phyloP scores from a whole-genome alignment of 2,797 vertebrate genomes.

The Etheostoma nigrum region DNA sequence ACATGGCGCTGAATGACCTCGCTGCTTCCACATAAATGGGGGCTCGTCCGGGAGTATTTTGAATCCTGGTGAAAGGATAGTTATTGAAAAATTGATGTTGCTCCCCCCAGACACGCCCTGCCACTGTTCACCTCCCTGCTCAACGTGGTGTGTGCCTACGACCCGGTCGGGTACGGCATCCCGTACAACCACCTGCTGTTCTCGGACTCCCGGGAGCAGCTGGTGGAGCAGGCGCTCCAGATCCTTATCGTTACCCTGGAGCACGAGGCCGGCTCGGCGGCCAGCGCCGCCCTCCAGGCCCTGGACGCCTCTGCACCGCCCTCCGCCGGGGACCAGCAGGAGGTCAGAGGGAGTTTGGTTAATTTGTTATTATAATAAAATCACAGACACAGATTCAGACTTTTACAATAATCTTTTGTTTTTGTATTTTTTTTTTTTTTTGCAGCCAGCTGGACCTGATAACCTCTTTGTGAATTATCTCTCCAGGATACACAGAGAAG shows the following conservation, averaged over 20 bases:
- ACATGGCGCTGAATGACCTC: no score
- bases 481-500: conserved; percentile 96
- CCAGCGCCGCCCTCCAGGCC: conserved; percentile 77
- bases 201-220: conserved; percentile 92
- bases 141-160: conserved; percentile 95
- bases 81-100: no score
- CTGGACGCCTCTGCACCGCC: conserved; percentile 67
- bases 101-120: conserved; percentile 89
- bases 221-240: conserved; percentile 95
- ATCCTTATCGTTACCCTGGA: conserved; percentile 96
- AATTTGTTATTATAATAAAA: neutral
- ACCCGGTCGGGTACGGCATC: conserved; percentile 95
- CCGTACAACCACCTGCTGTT: conserved; percentile 98
- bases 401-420: neutral
- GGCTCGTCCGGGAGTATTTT: no score
- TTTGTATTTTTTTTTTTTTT: neutral
- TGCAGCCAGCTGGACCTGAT: conserved; percentile 88
- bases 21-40: no score
- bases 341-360: conserved; percentile 81
- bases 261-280: conserved; percentile 83
- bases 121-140: conserved; percentile 97
- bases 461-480: conserved; percentile 99
- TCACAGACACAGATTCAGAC: neutral
- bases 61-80: no score
- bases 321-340: conserved; percentile 87